Evolutionary conservation across 2,797 vertebrate genomes (phyloP), one percentile per base, ranked within the genome.

Genomic region (Microctenopoma stevenorrisi): DNA sequence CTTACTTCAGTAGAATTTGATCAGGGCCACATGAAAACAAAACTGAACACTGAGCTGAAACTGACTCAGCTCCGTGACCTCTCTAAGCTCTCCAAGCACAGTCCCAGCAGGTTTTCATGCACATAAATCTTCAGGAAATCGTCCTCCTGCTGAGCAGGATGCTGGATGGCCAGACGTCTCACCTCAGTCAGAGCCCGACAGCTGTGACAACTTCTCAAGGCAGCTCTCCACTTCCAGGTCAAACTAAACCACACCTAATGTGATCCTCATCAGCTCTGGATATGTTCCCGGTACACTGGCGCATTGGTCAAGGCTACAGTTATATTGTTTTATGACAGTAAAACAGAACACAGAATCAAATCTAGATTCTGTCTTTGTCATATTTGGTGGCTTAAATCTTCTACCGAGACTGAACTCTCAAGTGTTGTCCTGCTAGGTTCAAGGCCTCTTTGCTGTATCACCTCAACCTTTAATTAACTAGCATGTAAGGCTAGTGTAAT

Each of bases 41-140:
- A 79, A 86, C 78, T 86, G 68, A 84, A 64, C 79, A 64, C 63
- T 64, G 61, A 82, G 57, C 67, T 87, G 76, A 80, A 84, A 85
- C 48, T 76, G 61, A 77, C 78, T 79, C 70, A 71, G 78, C 70
- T 81, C 69, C 59, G 60, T 78, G 83, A 88, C 85, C 85, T 66
- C 57, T 51, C 62, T 63, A 58, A 72, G 82, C 72, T 82, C 76
- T 87, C 83, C 77, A 77, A 85, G 87, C 90, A 85, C 82, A 74
- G 72, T 85, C 83, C 73, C 79, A n/a, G 68, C 62, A 68, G 88
- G 60, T 79, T 90, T 87, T 78, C 43, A 50, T 69, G 62, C 54
- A 80, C 81, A 89, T 93, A 91, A 93, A 91, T 91, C 91, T 90
- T 60, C 8, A 51, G 47, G 74, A 91, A 90, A 87, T 76, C 44